These are phyloP conservation scores for Aplocera efformata DNA, from an alignment of 2,888 invertebrate genomes.

Conservation along the genomic window DNA sequence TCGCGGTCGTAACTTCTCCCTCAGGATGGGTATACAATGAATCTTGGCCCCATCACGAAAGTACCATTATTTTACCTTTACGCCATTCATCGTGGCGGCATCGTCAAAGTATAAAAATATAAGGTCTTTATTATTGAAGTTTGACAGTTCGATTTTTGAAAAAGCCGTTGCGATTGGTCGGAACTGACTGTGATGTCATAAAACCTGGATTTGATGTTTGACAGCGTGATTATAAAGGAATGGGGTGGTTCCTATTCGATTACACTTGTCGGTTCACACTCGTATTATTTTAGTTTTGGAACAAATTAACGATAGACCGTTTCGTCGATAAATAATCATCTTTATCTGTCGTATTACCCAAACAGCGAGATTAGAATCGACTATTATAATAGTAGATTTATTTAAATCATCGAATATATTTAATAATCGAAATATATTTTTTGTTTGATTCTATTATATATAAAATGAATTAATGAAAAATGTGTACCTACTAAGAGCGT, in stretches of 20 bases:
- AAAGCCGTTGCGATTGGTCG: slow-evolving; percentile 48
- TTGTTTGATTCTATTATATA: too few species aligned
- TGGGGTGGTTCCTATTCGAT: slow-evolving; percentile 38
- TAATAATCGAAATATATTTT: too few species aligned
- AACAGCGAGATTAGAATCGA: too few species aligned
- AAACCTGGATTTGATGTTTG: slow-evolving; percentile 41
- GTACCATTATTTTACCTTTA: slow-evolving; percentile 62
- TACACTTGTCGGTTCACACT: slow-evolving; percentile 36
- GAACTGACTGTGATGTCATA: slow-evolving; percentile 41
- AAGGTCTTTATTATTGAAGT: slow-evolving; percentile 68
- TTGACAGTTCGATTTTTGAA: slow-evolving; percentile 71
- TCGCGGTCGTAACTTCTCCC: slow-evolving; percentile 75
- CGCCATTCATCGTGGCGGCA: slow-evolving; percentile 62
- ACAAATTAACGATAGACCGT: slow-evolving; percentile 4
- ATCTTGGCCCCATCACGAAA: slow-evolving; percentile 56
- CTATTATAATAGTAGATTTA: too few species aligned
- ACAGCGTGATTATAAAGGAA: slow-evolving; percentile 35
- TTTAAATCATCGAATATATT: too few species aligned
- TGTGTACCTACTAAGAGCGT: too few species aligned
- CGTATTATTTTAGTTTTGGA: slow-evolving; percentile 17
- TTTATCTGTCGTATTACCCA: too few species aligned
- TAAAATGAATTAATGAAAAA: too few species aligned
- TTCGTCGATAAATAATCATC: too few species aligned
- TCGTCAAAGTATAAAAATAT: slow-evolving; percentile 65
- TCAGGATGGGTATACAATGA: slow-evolving; percentile 70